Percentiles rank a stretch among this genome's conserved stretches.
Conservation (phyloP, 1,140 invertebrate genomes). For the Caligus rogercresseyi region DNA sequence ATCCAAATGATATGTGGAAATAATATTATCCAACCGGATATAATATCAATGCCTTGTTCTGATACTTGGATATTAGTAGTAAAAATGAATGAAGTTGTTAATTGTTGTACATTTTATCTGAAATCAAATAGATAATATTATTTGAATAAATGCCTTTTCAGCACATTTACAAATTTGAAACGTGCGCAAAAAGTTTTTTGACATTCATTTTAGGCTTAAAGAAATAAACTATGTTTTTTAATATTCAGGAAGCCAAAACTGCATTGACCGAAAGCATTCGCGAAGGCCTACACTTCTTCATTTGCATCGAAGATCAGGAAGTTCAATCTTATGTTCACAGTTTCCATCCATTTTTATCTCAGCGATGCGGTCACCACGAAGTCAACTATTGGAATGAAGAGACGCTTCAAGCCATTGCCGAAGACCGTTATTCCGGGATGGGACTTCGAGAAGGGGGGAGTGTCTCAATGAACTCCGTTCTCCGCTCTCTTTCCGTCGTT, state of each 20-base stretch:
- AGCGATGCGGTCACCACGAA: background rate
- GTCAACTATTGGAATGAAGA: background rate
- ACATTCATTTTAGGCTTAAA: too few species aligned
- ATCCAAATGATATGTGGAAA: too few species aligned
- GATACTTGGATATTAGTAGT: too few species aligned
- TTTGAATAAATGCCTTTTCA: too few species aligned
- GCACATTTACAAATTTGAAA: too few species aligned
- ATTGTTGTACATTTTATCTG: too few species aligned
- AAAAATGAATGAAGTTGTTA: too few species aligned
- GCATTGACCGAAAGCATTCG: background rate
- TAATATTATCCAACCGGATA: too few species aligned
- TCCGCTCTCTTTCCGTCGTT: background rate
- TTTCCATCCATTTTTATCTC: background rate
- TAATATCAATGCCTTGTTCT: too few species aligned
- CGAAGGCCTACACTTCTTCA: background rate
- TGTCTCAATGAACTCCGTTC: background rate
- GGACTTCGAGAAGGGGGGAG: too few species aligned
- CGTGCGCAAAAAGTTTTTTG: too few species aligned
- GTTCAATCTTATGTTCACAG: background rate
- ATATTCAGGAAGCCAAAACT: background rate
- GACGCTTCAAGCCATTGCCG: background rate
- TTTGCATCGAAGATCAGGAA: background rate
- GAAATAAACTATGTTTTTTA: background rate
- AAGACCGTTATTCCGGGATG: constrained; percentile 1
- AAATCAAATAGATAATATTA: too few species aligned